Evolutionary conservation across 2,113 vertebrate genomes (phyloP).

Genomic region (Neogobius melanostomus): DNA sequence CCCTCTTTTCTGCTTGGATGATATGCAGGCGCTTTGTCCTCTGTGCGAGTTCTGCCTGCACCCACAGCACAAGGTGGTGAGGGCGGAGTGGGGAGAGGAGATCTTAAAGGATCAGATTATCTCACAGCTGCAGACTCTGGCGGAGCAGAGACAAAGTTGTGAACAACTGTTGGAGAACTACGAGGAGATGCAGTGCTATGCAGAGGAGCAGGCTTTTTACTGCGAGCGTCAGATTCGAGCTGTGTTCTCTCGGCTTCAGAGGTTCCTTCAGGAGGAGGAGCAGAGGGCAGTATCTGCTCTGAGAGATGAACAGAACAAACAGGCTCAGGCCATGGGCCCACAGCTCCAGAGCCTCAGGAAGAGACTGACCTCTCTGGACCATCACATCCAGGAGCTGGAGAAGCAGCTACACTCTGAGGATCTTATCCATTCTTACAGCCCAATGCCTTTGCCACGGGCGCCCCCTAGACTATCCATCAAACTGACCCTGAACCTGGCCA

Average conservation of each 20-base stretch:
- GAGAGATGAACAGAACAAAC: conserved; percentile 37
- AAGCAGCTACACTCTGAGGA: conserved; percentile 40
- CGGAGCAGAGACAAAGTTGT: not conserved
- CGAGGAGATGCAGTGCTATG: conserved; percentile 16
- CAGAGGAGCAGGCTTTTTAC: conserved; percentile 33
- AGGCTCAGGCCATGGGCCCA: conserved; percentile 30
- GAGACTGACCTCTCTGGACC: conserved; percentile 47
- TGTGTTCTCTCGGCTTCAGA: conserved; percentile 3
- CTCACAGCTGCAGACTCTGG: not conserved
- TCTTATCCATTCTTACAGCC: conserved; percentile 33
- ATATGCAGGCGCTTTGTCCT: conserved; percentile 21
- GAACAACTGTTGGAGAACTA: not conserved
- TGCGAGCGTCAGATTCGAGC: conserved; percentile 49
- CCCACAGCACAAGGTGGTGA: conserved; percentile 27
- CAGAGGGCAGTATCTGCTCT: conserved; percentile 33
- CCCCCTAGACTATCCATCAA: conserved; percentile 35
- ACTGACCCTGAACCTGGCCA: conserved; percentile 45
- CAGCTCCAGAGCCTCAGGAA: conserved; percentile 33
- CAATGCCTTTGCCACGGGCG: conserved; percentile 37
- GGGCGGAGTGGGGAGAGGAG: conserved; percentile 6
- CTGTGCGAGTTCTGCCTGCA: conserved; percentile 28
- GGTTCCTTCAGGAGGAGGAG: conserved; percentile 56
- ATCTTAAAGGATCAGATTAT: not conserved
- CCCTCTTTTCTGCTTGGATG: not conserved
- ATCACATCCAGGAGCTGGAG: conserved; percentile 43